phyloP scores from a whole-genome alignment of 2,797 vertebrate species.

The Chelon auratus region DNA sequence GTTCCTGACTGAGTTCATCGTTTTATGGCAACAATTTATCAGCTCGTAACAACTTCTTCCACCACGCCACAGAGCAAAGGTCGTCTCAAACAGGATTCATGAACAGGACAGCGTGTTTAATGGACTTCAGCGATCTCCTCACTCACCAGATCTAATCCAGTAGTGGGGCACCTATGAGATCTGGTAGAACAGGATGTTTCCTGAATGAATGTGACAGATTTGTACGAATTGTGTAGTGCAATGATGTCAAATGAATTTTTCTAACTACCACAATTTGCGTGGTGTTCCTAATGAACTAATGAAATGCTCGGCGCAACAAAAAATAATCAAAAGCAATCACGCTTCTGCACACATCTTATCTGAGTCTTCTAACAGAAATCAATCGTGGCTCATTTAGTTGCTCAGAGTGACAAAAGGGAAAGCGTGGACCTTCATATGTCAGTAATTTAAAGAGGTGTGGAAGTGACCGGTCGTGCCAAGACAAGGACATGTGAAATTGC shows the following conservation, averaged over 20 bases:
- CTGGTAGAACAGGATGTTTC: neutral
- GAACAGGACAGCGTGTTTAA: neutral
- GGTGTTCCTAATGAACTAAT: neutral
- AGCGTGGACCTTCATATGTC: neutral
- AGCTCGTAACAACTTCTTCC: neutral
- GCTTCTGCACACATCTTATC: neutral
- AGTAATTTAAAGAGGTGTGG: slow-evolving; percentile 4
- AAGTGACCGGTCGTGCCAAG: neutral
- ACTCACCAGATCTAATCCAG: neutral
- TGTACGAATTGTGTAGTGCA: neutral
- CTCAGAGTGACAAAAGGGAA: slow-evolving; percentile 1
- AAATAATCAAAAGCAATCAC: too few relatives aligned
- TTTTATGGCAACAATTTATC: neutral
- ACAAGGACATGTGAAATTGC: neutral
- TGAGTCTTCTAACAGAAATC: too few relatives aligned
- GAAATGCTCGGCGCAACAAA: neutral
- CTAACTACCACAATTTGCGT: neutral
- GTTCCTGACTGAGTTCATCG: neutral
- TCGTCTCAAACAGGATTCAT: neutral
- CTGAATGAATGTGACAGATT: neutral
- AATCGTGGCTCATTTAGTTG: slow-evolving; percentile 9
- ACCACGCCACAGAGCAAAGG: neutral
- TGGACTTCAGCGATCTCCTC: neutral
- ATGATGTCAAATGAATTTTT: too few relatives aligned
- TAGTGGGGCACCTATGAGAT: neutral